These are phyloP conservation scores for Piezodorus guildinii DNA, from an alignment of 1,140 invertebrate species.

Conservation along the genomic window DNA sequence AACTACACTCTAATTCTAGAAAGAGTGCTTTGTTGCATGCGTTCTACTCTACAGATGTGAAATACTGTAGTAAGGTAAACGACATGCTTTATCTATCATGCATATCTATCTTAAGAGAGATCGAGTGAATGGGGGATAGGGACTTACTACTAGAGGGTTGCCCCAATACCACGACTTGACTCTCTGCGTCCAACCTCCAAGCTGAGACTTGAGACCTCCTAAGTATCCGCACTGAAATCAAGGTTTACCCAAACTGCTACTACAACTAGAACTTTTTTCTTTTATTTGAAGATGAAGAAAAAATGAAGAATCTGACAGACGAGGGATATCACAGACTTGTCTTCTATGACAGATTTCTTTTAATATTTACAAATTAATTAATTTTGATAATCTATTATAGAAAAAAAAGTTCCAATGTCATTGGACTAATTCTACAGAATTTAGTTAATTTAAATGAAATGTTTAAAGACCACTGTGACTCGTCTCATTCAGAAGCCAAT, in stretches of 20 bases:
- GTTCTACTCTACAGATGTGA: slow-evolving; percentile 24
- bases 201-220: slow-evolving; percentile 77
- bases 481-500: slow-evolving; percentile 1
- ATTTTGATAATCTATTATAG: too few relatives aligned
- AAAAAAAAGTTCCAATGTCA: too few relatives aligned
- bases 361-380: too few relatives aligned
- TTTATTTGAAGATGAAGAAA: slow-evolving; percentile 5
- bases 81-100: slow-evolving; percentile 21
- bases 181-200: slow-evolving; percentile 84
- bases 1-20: slow-evolving; percentile 18
- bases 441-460: neutral
- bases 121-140: slow-evolving; percentile 15
- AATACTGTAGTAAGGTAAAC: slow-evolving; percentile 29
- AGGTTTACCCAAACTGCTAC: slow-evolving; percentile 24
- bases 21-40: slow-evolving; percentile 21
- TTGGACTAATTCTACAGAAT: too few relatives aligned
- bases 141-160: slow-evolving; percentile 84
- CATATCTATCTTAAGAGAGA: slow-evolving; percentile 15
- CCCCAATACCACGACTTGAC: slow-evolving; percentile 91
- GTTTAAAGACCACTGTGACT: slow-evolving; percentile 1
- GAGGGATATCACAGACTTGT: slow-evolving; percentile 10
- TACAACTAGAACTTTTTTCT: slow-evolving; percentile 15
- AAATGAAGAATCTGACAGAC: slow-evolving; percentile 1
- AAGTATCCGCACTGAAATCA: slow-evolving; percentile 71
- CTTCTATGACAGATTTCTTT: slow-evolving; percentile 1